Percentiles rank a stretch among this genome's conserved stretches.
phyloP scores from a whole-genome alignment of 2,797 vertebrate genomes.

The Crax fasciolata region DNA sequence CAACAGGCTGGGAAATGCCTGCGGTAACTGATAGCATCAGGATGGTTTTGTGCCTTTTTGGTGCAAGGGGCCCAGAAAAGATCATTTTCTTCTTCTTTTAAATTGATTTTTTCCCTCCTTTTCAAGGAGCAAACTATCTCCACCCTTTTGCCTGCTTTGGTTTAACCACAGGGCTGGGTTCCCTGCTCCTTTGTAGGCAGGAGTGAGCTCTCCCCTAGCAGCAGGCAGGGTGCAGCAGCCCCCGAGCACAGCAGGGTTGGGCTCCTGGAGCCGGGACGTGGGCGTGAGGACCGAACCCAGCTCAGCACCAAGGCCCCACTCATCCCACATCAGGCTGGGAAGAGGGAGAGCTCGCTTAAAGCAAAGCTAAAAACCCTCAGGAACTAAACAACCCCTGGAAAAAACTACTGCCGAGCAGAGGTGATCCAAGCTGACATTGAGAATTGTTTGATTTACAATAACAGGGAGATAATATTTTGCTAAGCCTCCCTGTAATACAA shows the following conservation, averaged over 20 bases:
- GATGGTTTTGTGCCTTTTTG: neutral
- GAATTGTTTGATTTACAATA: constrained; percentile 79
- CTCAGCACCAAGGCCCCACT: neutral
- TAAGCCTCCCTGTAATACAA: constrained; percentile 76
- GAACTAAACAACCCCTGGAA: neutral
- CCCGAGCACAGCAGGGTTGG: neutral
- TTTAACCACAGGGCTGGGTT: neutral
- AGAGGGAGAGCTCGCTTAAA: neutral
- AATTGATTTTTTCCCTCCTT: neutral
- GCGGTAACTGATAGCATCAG: neutral
- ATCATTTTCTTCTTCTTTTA: neutral
- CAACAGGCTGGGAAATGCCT: neutral
- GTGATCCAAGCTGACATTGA: constrained; percentile 72
- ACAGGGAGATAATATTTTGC: constrained; percentile 78
- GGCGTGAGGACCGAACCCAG: neutral
- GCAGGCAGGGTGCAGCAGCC: neutral
- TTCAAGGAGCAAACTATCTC: neutral
- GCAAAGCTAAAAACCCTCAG: neutral
- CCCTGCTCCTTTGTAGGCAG: neutral
- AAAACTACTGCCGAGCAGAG: constrained; percentile 55
- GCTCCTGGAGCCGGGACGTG: neutral
- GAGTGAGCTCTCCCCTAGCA: neutral
- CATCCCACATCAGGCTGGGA: neutral
- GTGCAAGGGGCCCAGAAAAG: neutral
- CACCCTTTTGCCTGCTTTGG: neutral